A percentile compares a stretch with the other conserved stretches of the same genome.
Conservation (phyloP, 2,797 vertebrate genomes). For the Luscinia megarhynchos region DNA sequence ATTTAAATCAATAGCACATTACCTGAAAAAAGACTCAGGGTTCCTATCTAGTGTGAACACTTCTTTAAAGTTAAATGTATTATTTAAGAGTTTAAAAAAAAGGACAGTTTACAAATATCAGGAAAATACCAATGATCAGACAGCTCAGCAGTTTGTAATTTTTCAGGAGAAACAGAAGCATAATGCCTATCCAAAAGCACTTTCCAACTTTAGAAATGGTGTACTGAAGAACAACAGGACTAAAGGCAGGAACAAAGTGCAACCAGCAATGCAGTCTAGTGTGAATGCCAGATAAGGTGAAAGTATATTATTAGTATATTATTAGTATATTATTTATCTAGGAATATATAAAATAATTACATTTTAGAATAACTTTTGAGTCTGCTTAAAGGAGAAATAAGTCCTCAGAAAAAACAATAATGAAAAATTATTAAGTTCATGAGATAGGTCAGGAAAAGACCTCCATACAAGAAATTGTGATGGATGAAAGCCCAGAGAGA, state of each 20-base stretch:
- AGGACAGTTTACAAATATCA: background rate
- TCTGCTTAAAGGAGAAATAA: background rate
- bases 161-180: background rate
- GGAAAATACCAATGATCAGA: background rate
- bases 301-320: background rate
- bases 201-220: background rate
- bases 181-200: background rate
- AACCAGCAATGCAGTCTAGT: background rate
- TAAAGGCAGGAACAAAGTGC: background rate
- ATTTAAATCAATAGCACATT: background rate
- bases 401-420: background rate
- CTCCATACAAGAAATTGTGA: background rate
- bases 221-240: background rate
- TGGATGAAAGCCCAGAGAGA: background rate
- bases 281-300: background rate
- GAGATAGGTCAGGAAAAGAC: background rate
- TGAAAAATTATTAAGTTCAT: background rate
- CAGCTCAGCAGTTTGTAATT: background rate
- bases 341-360: background rate
- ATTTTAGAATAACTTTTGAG: background rate
- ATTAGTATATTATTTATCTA: background rate
- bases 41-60: background rate
- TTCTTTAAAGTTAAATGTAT: background rate
- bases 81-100: background rate
- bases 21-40: background rate